Percentiles rank a stretch among this genome's conserved stretches.
phyloP scores from a whole-genome alignment of 2,797 vertebrate genomes.

The Rousettus madagascariensis region DNA sequence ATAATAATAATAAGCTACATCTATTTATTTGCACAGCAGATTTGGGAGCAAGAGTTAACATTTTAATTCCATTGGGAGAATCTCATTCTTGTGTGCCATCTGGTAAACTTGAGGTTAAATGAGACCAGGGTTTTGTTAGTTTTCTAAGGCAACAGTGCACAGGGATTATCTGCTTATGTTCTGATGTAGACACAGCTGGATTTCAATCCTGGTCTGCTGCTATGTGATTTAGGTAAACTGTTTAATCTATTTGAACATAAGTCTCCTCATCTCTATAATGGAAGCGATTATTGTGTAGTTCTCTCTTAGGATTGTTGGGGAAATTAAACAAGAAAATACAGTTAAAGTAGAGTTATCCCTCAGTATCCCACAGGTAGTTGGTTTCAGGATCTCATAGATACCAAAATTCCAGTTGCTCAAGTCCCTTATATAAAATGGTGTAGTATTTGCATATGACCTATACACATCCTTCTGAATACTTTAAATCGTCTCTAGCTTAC shows the following conservation, averaged over 20 bases:
- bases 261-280: background rate
- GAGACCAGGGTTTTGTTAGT: background rate
- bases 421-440: background rate
- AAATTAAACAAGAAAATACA: constrained; percentile 1
- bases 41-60: background rate
- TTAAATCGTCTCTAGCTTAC: background rate
- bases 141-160: background rate
- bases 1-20: background rate
- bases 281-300: background rate
- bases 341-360: background rate
- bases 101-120: background rate
- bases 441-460: background rate
- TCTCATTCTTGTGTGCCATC: background rate
- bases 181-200: background rate
- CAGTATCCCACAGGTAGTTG: background rate
- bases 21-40: constrained; percentile 15
- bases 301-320: background rate
- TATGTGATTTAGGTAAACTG: background rate
- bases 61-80: background rate
- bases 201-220: background rate
- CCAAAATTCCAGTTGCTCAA: background rate
- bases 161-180: background rate
- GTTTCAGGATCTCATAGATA: background rate
- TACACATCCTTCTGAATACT: background rate
- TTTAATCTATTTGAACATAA: background rate